Evolutionary conservation across 2,113 vertebrate species (phyloP), one percentile per base, ranked within the genome.

Genomic region (Petromus typicus): DNA sequence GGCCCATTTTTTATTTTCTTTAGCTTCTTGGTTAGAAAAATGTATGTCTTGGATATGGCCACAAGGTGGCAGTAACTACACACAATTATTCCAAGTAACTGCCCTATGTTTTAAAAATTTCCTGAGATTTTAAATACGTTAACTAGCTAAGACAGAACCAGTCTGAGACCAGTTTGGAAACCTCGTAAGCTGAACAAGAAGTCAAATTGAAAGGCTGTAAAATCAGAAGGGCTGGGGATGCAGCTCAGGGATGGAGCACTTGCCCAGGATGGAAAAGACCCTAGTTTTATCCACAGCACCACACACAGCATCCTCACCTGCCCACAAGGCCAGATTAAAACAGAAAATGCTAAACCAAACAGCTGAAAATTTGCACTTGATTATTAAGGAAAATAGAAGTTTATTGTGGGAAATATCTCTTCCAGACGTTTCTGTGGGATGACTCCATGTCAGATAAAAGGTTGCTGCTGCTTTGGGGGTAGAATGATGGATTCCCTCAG

Each of bases 1-100:
- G 64, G 7, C 10, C 17, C 2, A 8, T 10, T 13, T 16, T 80
- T 10, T 51, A 17, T 64, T 87, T 93, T 85, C 27, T 56, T 48
- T 59, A 9, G 11, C n/a, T 27, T 10, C 16, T 1, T 11, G 54
- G 7, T 67, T 73, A 67, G 81, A 56, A 86, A 51, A 16, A 8
- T 76, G 69, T 40, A 85, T 34, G 20, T 90, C 54, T 67, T 34
- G 17, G 30, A 64, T 1, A 7, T 66, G 64, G 10, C 93, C 97
- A 57, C 64, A 11, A 45, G 86, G 66, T 96, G 97, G 43, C 89
- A 89, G 91, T n/a, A 67, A 66, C 34, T 13, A 71, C 78, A 94
- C 83, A 32, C 40, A 57, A 25, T 67, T 94, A 63, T 18, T 67
- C 13, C 17, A 54, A 43, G 3, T 61, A 51, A 79, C 5, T 9